These are phyloP conservation scores for Nyctereutes procyonoides DNA, from an alignment of 2,113 vertebrate species.

Conservation along the genomic window DNA sequence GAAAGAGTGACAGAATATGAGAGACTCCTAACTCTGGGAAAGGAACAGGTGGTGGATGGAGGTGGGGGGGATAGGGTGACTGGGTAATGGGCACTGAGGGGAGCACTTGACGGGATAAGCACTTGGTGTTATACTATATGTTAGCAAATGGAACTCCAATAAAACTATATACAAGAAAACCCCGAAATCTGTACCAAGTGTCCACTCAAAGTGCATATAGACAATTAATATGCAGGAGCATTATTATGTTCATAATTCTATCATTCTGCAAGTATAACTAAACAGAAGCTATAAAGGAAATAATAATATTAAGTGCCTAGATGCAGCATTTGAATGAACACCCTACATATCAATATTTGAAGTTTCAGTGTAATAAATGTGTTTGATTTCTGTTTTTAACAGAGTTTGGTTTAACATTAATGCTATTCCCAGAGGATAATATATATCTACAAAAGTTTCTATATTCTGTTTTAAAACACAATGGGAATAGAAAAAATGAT, in stretches of 20 bases:
- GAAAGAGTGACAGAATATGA: too few species aligned
- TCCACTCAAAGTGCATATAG: background rate
- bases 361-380: background rate
- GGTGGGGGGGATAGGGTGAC: too few species aligned
- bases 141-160: too few species aligned
- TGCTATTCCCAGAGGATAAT: background rate
- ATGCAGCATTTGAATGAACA: background rate
- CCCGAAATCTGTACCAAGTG: background rate
- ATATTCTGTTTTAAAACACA: background rate
- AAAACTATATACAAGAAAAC: too few species aligned
- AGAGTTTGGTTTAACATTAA: background rate
- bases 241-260: background rate
- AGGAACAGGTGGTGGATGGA: too few species aligned
- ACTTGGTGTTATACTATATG: too few species aligned
- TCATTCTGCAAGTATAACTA: background rate
- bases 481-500: background rate
- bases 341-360: background rate
- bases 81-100: too few species aligned
- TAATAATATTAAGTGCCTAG: background rate
- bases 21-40: too few species aligned
- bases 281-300: background rate
- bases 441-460: background rate
- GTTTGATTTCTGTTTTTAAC: background rate
- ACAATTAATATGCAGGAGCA: background rate
- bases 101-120: too few species aligned